Conservation (phyloP, 2,888 invertebrate genomes). For the Tachina lurida region DNA sequence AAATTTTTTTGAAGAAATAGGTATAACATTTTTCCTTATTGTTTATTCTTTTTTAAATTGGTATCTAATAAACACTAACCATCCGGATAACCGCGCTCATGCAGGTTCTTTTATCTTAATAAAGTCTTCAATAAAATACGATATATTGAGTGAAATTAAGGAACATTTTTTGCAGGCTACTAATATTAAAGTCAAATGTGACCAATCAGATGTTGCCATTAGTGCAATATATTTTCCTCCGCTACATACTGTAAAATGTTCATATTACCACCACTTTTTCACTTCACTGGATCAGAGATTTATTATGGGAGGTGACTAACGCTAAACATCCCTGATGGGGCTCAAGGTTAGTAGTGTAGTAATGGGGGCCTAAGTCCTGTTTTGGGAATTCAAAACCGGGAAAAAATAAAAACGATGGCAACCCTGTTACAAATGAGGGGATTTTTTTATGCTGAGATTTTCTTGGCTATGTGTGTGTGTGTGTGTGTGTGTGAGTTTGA, state of each 20-base stretch:
- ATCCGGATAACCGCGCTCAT: constrained; percentile 30
- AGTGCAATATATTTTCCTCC: constrained; percentile 39
- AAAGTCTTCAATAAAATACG: constrained; percentile 24
- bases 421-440: too few relatives aligned
- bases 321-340: neutral
- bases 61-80: constrained; percentile 27
- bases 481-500: too few relatives aligned
- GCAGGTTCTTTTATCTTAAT: constrained; percentile 26
- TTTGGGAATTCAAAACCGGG: too few relatives aligned
- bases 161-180: constrained; percentile 41
- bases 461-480: too few relatives aligned
- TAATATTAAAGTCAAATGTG: constrained; percentile 19
- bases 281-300: constrained; percentile 34
- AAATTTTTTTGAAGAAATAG: constrained; percentile 50
- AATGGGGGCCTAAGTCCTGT: too few relatives aligned
- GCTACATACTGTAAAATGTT: constrained; percentile 6
- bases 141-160: constrained; percentile 18
- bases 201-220: neutral
- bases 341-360: too few relatives aligned
- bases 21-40: too few relatives aligned
- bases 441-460: too few relatives aligned
- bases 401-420: too few relatives aligned
- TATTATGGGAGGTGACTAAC: constrained; percentile 56
- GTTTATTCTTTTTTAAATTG: constrained; percentile 25
- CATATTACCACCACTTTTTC: constrained; percentile 34